Base-by-base conservation (phyloP, 2,888 invertebrate species). In the Campoplex capitator region DNA sequence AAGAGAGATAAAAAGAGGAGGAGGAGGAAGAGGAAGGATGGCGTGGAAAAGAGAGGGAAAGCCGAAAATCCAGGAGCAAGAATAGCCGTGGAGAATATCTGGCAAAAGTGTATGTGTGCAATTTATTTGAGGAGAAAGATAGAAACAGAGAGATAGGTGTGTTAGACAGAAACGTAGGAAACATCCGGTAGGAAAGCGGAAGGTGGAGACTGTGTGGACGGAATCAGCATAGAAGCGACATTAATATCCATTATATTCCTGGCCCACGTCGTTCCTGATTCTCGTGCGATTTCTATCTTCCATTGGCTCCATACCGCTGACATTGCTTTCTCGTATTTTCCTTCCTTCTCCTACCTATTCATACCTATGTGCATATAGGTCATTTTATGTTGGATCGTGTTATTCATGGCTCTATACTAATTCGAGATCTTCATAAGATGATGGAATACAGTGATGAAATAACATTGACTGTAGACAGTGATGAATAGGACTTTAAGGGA, bases 221-320 rank as follows among this genome's bases (percentile, higher is more conserved):
- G 82, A 92, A 92, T 92, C 91, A 89, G 90, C 91, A 90, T 90
- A 89, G 90, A 68, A 89, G 89, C 84, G 89, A 90, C 91, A 92
- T 92, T 91, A 92, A 92, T 92, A 92, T 92, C 92, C 91, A 92
- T 91, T 91, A 91, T 91, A 91, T 90, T 91, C 86, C 87, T 83
- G 70, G 73, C 71, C 35, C 84, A 56, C 70, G 88, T 84, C 88
- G 70, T 85, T 87, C 75, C 87, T 88, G 86, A 88, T 88, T 85
- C 82, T 81, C 82, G 81, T 70, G 82, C 86, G 88, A 83, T 80
- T 78, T 86, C 82, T 76, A 62, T 84, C 79, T 81, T 80, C 83
- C 84, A 76, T 68, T 88, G 38, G 71, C 81, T 80, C 74, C 82
- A 62, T 32, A 28, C 28, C 76, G 45, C 75, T 58, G 77, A 80